A percentile compares a stretch with the other conserved stretches of the same genome.
Evolutionary conservation across 2,113 vertebrate species (phyloP).

Genomic region (Anarrhichthys ocellatus): DNA sequence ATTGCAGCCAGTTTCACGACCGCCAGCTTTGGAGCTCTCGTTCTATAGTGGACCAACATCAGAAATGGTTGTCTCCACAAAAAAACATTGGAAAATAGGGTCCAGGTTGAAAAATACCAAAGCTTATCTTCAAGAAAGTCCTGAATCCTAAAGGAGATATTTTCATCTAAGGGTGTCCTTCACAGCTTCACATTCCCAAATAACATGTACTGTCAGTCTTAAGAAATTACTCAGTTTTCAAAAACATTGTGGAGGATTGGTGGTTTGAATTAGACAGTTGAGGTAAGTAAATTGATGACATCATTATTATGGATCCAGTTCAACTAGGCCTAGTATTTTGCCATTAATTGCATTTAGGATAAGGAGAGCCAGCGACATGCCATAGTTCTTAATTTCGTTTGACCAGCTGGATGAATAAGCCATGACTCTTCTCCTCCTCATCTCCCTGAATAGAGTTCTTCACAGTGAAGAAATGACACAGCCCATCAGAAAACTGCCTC

Average conservation of each 20-base stretch:
- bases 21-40: too few species aligned
- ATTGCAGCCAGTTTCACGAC: too few species aligned
- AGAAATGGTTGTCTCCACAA: not conserved
- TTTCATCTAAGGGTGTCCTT: too few species aligned
- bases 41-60: too few species aligned
- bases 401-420: constrained; percentile 7
- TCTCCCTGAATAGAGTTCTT: not conserved
- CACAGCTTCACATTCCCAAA: too few species aligned
- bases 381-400: constrained; percentile 18
- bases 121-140: too few species aligned
- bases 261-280: not conserved
- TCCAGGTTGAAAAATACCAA: too few species aligned
- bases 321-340: not conserved
- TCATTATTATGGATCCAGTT: constrained; percentile 1
- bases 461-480: not conserved
- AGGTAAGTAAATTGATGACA: not conserved
- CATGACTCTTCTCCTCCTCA: not conserved
- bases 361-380: not conserved
- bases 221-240: too few species aligned
- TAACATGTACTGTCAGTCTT: too few species aligned
- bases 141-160: too few species aligned
- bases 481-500: not conserved
- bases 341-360: not conserved
- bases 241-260: not conserved
- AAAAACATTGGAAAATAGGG: too few species aligned